Evolutionary conservation across 1,140 invertebrate species (phyloP).

Genomic region (Caenorhabditis tropicalis): DNA sequence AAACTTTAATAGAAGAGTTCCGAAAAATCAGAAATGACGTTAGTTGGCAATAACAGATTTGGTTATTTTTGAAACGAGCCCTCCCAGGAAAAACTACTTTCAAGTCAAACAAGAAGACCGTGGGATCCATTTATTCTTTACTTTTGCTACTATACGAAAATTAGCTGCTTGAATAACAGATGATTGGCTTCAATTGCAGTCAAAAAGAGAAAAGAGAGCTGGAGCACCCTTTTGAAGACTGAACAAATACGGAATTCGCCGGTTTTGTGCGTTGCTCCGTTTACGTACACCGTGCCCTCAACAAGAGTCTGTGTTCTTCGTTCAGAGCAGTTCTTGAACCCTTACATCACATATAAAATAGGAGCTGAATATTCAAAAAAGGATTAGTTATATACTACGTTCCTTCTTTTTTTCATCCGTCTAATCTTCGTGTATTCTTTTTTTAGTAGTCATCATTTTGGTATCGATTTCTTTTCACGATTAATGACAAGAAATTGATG

Average conservation of each 20-base stretch:
- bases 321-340: background rate
- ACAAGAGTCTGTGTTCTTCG: background rate
- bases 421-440: too few species aligned
- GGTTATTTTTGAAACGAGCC: background rate
- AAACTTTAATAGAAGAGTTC: background rate
- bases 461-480: too few species aligned
- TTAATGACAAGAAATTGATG: background rate
- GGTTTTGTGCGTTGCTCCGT: constrained; percentile 2
- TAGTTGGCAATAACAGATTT: background rate
- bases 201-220: background rate
- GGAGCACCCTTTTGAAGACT: background rate
- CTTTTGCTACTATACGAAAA: background rate
- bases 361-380: too few species aligned
- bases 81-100: background rate
- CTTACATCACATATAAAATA: background rate
- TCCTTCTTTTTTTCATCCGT: too few species aligned
- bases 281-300: background rate
- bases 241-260: background rate
- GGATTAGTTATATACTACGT: too few species aligned
- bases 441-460: too few species aligned
- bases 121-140: background rate
- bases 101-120: background rate
- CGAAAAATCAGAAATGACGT: background rate
- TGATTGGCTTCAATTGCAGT: constrained; percentile 40
- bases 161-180: constrained; percentile 19